These are phyloP conservation scores for Ectemnius cavifrons DNA, from an alignment of 2,888 invertebrate genomes.

Conservation along the genomic window DNA sequence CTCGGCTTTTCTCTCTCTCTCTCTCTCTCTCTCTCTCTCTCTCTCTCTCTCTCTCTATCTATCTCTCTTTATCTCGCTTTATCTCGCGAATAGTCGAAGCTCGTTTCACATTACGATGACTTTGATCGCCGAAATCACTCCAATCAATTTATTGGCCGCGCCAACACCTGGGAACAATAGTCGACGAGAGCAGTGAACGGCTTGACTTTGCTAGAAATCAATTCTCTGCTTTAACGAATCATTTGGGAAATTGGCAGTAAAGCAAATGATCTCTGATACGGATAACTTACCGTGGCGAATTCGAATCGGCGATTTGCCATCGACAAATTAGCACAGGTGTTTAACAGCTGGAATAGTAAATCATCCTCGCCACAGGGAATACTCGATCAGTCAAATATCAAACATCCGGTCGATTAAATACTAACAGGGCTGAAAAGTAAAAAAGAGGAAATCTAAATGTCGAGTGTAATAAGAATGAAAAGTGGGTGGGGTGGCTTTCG, in stretches of 20 bases:
- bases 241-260: too few species aligned
- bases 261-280: too few species aligned
- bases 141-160: neutral
- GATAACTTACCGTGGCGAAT: too few species aligned
- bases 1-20: neutral
- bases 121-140: too few species aligned
- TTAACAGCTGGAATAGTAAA: slow-evolving; percentile 18
- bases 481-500: too few species aligned
- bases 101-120: too few species aligned
- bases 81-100: neutral
- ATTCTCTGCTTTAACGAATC: too few species aligned
- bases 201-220: too few species aligned
- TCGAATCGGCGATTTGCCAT: slow-evolving; percentile 32
- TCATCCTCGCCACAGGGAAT: slow-evolving; percentile 17
- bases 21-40: slow-evolving; percentile 7
- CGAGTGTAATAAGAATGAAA: too few species aligned
- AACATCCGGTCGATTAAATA: neutral
- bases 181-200: too few species aligned
- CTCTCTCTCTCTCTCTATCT: neutral
- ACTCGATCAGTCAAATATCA: slow-evolving; percentile 21
- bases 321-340: slow-evolving; percentile 18
- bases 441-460: too few species aligned
- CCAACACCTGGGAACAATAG: slow-evolving; percentile 1
- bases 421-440: too few species aligned
- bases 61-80: slow-evolving; percentile 4